Percentiles rank a stretch among this genome's conserved stretches.
These are phyloP conservation scores for Acyrthosiphon pisum DNA, from an alignment of 1,140 invertebrate genomes.

Conservation along the genomic window DNA sequence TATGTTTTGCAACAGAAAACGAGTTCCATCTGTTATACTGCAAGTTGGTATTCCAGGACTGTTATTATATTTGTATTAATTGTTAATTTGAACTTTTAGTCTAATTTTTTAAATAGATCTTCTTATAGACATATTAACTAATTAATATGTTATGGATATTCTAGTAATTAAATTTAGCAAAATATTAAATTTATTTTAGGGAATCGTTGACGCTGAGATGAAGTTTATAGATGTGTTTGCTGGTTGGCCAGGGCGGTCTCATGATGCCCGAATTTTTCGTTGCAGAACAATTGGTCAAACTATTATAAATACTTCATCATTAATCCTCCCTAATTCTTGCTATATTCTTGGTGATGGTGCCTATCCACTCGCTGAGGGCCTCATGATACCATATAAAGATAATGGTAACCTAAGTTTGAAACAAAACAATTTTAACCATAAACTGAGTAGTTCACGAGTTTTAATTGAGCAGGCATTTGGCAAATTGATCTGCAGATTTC, in stretches of 20 bases:
- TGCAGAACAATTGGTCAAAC: neutral
- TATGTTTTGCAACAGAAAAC: neutral
- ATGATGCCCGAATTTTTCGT: slow-evolving; percentile 2
- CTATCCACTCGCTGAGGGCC: neutral
- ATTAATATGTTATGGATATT: too few species aligned
- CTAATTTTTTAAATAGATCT: too few species aligned
- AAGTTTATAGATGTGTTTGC: slow-evolving; percentile 31
- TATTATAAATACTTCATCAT: neutral
- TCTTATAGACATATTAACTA: too few species aligned
- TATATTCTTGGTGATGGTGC: too few species aligned
- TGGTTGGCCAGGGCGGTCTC: neutral
- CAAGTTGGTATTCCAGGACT: neutral
- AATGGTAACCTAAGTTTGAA: neutral
- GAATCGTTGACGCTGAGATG: neutral
- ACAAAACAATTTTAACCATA: neutral
- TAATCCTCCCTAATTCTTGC: neutral
- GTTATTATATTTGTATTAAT: too few species aligned
- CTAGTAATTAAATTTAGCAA: neutral
- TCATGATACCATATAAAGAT: slow-evolving; percentile 9
- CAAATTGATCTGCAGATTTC: slow-evolving; percentile 1
- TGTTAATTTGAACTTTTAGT: too few species aligned
- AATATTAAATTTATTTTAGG: neutral
- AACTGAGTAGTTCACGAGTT: neutral
- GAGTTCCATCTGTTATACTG: too few species aligned
- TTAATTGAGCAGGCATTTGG: slow-evolving; percentile 20